Conservation (phyloP, 2,113 vertebrate genomes). For the Tragelaphus scriptus region DNA sequence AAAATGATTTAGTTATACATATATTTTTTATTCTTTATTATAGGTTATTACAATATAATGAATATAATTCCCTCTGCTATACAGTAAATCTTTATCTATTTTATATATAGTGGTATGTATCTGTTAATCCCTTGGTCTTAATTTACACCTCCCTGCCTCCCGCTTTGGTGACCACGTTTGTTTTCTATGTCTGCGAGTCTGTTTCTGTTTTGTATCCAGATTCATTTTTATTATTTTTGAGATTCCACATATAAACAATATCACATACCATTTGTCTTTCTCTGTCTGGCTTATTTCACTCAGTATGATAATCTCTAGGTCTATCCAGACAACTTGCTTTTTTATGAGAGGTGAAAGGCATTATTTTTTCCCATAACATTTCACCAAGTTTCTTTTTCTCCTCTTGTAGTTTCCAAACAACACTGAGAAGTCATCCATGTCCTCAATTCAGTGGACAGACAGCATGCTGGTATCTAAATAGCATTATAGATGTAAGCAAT, state of each 20-base stretch:
- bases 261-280: not conserved
- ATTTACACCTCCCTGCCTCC: not conserved
- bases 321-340: not conserved
- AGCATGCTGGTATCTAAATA: not conserved
- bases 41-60: not conserved
- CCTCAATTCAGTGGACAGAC: not conserved
- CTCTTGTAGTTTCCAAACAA: conserved; percentile 1
- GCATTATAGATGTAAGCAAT: not conserved
- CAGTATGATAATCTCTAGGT: not conserved
- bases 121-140: not conserved
- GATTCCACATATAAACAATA: not conserved
- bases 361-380: not conserved
- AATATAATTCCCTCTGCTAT: not conserved
- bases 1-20: not conserved
- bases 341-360: not conserved
- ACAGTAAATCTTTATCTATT: not conserved
- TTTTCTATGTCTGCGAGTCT: not conserved
- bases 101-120: not conserved
- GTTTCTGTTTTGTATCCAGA: not conserved
- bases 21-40: not conserved
- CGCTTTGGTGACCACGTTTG: not conserved
- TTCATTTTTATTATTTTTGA: not conserved
- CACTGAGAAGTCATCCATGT: not conserved
- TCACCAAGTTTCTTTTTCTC: not conserved
- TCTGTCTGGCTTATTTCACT: not conserved